phyloP scores from a whole-genome alignment of 2,797 vertebrate genomes.

The Pelobates cultripes region DNA sequence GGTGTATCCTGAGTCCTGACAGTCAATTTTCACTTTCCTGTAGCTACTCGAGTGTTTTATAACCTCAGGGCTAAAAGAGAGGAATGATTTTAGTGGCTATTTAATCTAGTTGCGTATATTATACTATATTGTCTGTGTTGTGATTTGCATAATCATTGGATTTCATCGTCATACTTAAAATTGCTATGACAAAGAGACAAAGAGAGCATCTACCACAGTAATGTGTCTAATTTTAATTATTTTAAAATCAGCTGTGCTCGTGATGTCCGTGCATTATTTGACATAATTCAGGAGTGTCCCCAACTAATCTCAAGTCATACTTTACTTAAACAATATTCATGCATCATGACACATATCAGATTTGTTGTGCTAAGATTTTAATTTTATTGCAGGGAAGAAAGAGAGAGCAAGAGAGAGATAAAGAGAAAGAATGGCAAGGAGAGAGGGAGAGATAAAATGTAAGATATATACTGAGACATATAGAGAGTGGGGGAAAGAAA shows the following conservation, averaged over 20 bases:
- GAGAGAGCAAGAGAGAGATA: too few species aligned
- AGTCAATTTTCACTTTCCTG: constrained; percentile 41
- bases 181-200: neutral
- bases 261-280: neutral
- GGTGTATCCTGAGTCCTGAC: constrained; percentile 43
- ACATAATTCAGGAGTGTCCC: too few species aligned
- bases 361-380: too few species aligned
- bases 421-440: too few species aligned
- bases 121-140: neutral
- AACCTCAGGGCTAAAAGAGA: constrained; percentile 23
- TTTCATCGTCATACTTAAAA: neutral
- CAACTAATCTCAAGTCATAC: too few species aligned
- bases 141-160: constrained; percentile 19
- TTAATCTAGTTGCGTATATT: constrained; percentile 9
- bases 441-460: too few species aligned
- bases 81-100: constrained; percentile 33
- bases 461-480: too few species aligned
- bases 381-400: too few species aligned
- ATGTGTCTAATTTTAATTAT: neutral
- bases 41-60: constrained; percentile 34
- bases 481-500: too few species aligned
- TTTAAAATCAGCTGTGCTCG: neutral
- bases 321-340: too few species aligned
- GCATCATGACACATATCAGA: too few species aligned
- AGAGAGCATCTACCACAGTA: neutral